A percentile compares a stretch with the other conserved stretches of the same genome.
phyloP scores from a whole-genome alignment of 2,888 invertebrate genomes.

The Blera fallax region DNA sequence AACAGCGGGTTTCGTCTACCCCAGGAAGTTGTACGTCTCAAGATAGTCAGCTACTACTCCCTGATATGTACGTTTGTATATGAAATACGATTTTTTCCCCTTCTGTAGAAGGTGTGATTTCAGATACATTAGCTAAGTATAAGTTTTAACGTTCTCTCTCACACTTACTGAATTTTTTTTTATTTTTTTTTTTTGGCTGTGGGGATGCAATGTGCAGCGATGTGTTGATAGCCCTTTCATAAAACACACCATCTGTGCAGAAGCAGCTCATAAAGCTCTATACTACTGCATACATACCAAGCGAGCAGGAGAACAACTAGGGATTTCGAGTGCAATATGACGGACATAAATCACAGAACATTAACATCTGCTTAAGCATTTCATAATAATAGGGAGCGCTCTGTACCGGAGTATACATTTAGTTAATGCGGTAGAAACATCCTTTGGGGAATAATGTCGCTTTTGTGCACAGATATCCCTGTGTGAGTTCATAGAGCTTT shows the following conservation, averaged over 20 bases:
- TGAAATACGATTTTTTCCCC: too few relatives aligned
- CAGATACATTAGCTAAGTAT: too few relatives aligned
- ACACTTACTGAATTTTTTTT: neutral
- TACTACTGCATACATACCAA: neutral
- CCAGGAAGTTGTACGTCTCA: too few relatives aligned
- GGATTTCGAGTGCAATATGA: constrained; percentile 62
- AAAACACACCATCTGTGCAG: constrained; percentile 43
- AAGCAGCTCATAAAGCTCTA: constrained; percentile 29
- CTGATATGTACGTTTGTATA: too few relatives aligned
- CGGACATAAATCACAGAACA: constrained; percentile 78
- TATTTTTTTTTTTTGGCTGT: neutral
- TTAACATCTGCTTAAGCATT: constrained; percentile 80
- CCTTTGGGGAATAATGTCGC: constrained; percentile 45
- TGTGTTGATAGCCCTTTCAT: constrained; percentile 33
- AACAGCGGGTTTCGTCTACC: too few relatives aligned
- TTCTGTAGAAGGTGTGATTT: too few relatives aligned
- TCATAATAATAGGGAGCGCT: constrained; percentile 71
- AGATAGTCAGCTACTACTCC: too few relatives aligned
- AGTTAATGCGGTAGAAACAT: constrained; percentile 61
- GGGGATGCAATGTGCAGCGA: constrained; percentile 25
- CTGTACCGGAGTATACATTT: constrained; percentile 31
- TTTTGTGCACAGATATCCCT: constrained; percentile 32
- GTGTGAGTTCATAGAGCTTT: constrained; percentile 1
- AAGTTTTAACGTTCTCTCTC: too few relatives aligned
- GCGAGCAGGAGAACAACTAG: neutral